Evolutionary conservation across 2,888 invertebrate species (phyloP).

Genomic region (Xylophagus ater): DNA sequence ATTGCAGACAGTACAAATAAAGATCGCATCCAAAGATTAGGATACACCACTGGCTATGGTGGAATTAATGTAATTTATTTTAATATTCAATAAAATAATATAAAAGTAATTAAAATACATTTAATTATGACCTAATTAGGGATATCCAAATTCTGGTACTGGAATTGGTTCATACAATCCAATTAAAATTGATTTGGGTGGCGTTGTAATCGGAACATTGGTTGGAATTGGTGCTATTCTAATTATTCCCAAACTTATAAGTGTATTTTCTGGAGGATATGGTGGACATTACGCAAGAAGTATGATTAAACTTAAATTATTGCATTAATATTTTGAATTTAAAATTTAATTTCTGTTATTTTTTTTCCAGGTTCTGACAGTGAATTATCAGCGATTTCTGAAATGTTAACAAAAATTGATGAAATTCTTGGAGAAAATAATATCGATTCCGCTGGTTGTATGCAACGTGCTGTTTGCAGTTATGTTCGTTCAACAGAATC

Average conservation of each 20-base stretch:
- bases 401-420: conserved; percentile 53
- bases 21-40: conserved; percentile 34
- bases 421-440: conserved; percentile 55
- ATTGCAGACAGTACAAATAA: conserved; percentile 26
- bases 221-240: conserved; percentile 71
- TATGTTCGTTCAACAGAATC: conserved; percentile 60
- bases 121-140: conserved; percentile 26
- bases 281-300: conserved; percentile 58
- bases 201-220: conserved; percentile 66
- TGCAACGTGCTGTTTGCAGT: conserved; percentile 58
- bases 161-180: conserved; percentile 56
- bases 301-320: conserved; percentile 20
- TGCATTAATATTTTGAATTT: not conserved
- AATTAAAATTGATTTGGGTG: conserved; percentile 70
- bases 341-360: not conserved
- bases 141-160: conserved; percentile 34
- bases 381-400: conserved; percentile 48
- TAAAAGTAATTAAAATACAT: not conserved
- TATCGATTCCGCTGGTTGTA: conserved; percentile 59
- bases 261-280: conserved; percentile 56
- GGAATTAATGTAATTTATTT: conserved; percentile 13
- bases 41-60: conserved; percentile 37
- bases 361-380: conserved; percentile 54
- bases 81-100: no score
- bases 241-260: conserved; percentile 65